Evolutionary conservation across 1,140 invertebrate genomes (phyloP), one percentile per base, ranked within the genome.

Genomic region (Sarcophaga peregrina): DNA sequence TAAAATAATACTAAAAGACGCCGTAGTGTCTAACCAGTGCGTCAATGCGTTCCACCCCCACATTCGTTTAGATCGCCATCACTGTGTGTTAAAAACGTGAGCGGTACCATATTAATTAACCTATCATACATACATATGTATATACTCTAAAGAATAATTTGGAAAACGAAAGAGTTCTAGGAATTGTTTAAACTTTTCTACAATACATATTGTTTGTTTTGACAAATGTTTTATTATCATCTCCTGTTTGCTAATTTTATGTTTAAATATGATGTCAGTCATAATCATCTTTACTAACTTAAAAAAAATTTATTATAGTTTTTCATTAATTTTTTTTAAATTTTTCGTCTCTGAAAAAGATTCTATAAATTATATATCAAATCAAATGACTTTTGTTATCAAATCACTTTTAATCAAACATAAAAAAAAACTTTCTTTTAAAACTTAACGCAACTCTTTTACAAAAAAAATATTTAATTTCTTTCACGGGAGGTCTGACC

Each of bases 41-140:
- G 74, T 76, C 74, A 76, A 76, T 76, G 45, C 74, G 74, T 76
- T 76, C 5, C 74, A 76, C 74, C 74, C 45, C 37, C 74, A n/a
- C 46, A 47, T 8, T 10, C 20, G 6, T 45, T 25, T 37, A 37
- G 54, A 58, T n/a, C 11, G 13, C 25, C 25, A 37, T 37, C 25
- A 58, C 13, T 5, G 15, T n/a, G 4, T 7, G 54, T 0, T 13
- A n/a, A 58, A 13, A 58, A 58, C 54, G 54, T 58, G 54, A 13
- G 15, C 1, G 13, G 15, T 13, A 58, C 15, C 54, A 8, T 58
- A 13, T 58, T 58, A 58, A n/a, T n/a, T n/a, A n/a, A n/a, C n/a
- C n/a, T n/a, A n/a, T n/a, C n/a, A n/a, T n/a, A n/a, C n/a, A n/a
- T n/a, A n/a, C n/a, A n/a, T n/a, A n/a, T n/a, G n/a, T n/a, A n/a